Conservation (phyloP, 1,140 invertebrate species). For the Patella vulgata region DNA sequence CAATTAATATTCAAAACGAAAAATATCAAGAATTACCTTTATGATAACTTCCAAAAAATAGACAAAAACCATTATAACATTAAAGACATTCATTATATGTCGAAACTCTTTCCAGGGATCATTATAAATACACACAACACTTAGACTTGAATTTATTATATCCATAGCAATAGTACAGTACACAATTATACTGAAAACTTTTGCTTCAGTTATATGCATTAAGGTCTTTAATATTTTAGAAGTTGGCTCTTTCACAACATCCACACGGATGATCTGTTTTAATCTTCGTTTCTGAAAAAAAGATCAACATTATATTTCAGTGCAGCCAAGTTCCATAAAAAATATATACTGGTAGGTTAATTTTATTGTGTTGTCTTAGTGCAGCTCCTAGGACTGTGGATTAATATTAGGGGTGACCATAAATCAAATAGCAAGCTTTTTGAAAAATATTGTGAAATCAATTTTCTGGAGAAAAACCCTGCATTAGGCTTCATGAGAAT, state of each 20-base stretch:
- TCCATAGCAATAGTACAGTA: conserved; percentile 47
- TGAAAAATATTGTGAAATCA: no score
- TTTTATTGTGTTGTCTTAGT: no score
- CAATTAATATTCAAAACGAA: no score
- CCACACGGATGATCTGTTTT: conserved; percentile 30
- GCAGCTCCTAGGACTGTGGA: no score
- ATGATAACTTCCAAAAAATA: conserved; percentile 50
- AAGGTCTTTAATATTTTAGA: conserved; percentile 13
- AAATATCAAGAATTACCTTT: conserved; percentile 47
- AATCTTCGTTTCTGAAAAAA: conserved; percentile 46
- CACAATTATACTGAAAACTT: conserved; percentile 40
- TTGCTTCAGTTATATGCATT: conserved; percentile 24
- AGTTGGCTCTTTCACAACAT: conserved; percentile 24
- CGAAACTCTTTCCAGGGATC: conserved; percentile 18
- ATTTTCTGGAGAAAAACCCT: no score
- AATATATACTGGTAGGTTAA: no score
- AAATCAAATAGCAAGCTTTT: no score
- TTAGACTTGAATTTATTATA: conserved; percentile 38
- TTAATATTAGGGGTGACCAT: no score
- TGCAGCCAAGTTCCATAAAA: no score
- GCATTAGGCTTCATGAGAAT: no score
- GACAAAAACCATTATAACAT: conserved; percentile 41
- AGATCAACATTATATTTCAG: no score
- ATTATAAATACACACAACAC: conserved; percentile 30
- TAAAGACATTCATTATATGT: conserved; percentile 33